Percentiles rank a stretch among this genome's conserved stretches.
These are phyloP conservation scores for Leucoraja ocellata DNA, from an alignment of 2,797 vertebrate species.

Conservation along the genomic window DNA sequence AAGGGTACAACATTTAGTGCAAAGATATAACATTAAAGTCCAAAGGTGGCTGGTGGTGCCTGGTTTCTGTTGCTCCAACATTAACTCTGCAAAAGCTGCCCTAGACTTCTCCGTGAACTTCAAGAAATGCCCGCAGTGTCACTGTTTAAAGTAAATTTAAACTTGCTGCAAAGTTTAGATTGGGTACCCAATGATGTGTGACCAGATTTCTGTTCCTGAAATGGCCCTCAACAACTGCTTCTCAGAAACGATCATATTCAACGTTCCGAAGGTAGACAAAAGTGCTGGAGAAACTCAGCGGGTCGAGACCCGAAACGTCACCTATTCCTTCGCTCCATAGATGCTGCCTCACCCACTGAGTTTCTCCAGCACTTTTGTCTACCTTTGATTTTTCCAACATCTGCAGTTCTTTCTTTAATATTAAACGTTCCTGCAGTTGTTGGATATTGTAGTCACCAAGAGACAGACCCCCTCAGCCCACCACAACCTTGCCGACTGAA, in stretches of 20 bases:
- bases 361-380: too few species aligned
- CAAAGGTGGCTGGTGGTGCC: background rate
- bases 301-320: too few species aligned
- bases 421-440: background rate
- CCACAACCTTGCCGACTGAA: too few species aligned
- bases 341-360: too few species aligned
- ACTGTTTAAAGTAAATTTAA: background rate
- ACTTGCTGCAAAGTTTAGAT: background rate
- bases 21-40: too few species aligned
- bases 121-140: background rate
- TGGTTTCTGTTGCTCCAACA: background rate
- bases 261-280: too few species aligned
- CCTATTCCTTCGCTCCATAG: too few species aligned
- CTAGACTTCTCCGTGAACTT: background rate
- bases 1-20: too few species aligned
- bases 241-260: background rate
- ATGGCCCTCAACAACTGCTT: background rate
- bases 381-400: too few species aligned
- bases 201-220: background rate
- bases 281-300: too few species aligned
- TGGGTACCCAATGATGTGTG: background rate
- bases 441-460: background rate
- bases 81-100: background rate
- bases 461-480: too few species aligned
- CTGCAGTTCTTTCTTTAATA: too few species aligned